A percentile compares a stretch with the other conserved stretches of the same genome.
phyloP scores from a whole-genome alignment of 2,113 vertebrate genomes.

The Albula goreensis region DNA sequence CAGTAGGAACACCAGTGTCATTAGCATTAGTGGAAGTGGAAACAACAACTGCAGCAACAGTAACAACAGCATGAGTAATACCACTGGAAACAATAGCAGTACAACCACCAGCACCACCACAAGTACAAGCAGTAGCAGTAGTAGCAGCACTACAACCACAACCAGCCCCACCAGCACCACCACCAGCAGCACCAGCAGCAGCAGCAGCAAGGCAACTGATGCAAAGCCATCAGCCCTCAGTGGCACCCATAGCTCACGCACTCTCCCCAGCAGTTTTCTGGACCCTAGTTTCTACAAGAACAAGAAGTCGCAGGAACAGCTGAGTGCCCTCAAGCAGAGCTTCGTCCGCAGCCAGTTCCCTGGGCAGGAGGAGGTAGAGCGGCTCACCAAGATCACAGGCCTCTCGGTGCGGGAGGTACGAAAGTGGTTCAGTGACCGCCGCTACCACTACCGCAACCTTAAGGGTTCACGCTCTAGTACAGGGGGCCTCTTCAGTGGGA shows the following conservation, averaged over 20 bases:
- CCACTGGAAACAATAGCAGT: background rate
- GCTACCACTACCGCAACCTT: slow-evolving; percentile 92
- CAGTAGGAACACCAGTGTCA: slow-evolving; percentile 57
- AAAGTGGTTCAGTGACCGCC: slow-evolving; percentile 96
- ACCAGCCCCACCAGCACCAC: slow-evolving; percentile 34
- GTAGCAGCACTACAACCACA: slow-evolving; percentile 42
- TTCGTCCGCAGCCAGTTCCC: slow-evolving; percentile 89
- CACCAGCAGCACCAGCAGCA: slow-evolving; percentile 41
- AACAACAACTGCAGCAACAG: slow-evolving; percentile 44
- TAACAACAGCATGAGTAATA: slow-evolving; percentile 22
- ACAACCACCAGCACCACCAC: slow-evolving; percentile 34
- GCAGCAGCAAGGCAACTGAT: slow-evolving; percentile 69
- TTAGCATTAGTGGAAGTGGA: slow-evolving; percentile 58
- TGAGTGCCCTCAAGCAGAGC: slow-evolving; percentile 87
- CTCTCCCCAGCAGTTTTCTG: slow-evolving; percentile 69
- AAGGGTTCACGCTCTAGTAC: slow-evolving; percentile 72
- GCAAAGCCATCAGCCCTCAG: slow-evolving; percentile 55
- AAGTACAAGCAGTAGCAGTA: slow-evolving; percentile 37
- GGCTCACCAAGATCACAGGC: slow-evolving; percentile 84
- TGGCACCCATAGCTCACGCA: slow-evolving; percentile 65
- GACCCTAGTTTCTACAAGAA: slow-evolving; percentile 85
- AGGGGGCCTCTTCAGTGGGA: slow-evolving; percentile 45
- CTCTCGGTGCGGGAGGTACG: slow-evolving; percentile 89
- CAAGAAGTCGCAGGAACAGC: slow-evolving; percentile 95
- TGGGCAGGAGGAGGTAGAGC: slow-evolving; percentile 87